phyloP scores from a whole-genome alignment of 1,140 invertebrate species.

The Chrysomallon squamiferum region DNA sequence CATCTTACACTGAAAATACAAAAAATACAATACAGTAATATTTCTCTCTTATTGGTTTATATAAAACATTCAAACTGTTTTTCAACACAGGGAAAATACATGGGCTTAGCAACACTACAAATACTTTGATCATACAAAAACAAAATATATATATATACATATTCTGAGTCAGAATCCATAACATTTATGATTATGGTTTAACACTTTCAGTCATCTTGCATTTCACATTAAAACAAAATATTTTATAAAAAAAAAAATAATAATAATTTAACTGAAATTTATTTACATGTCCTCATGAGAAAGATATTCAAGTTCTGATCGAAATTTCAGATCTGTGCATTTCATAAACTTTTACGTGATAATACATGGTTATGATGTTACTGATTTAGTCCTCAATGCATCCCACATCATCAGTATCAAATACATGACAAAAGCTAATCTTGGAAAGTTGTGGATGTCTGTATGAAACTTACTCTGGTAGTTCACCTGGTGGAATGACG shows the following conservation, averaged over 20 bases:
- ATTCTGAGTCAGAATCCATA: neutral
- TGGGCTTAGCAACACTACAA: neutral
- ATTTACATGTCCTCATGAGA: no score
- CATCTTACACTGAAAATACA: slow-evolving; percentile 76
- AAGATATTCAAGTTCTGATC: no score
- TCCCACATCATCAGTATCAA: no score
- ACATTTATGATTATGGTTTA: neutral
- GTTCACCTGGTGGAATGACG: slow-evolving; percentile 85
- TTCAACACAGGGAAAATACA: neutral
- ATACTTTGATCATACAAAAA: neutral
- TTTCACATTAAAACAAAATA: no score
- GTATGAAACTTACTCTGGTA: slow-evolving; percentile 73
- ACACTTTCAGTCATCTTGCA: no score
- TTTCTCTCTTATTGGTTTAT: neutral
- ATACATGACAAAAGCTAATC: no score
- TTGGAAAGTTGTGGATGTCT: neutral
- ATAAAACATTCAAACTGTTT: slow-evolving; percentile 1
- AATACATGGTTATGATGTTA: no score
- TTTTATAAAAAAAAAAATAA: no score
- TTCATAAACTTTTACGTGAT: no score
- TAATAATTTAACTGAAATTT: no score
- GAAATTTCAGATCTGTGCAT: no score
- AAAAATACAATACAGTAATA: slow-evolving; percentile 9
- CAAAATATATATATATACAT: neutral
- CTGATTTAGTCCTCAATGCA: no score